Conservation (phyloP, 2,113 vertebrate genomes). For the Mustela nigripes region DNA sequence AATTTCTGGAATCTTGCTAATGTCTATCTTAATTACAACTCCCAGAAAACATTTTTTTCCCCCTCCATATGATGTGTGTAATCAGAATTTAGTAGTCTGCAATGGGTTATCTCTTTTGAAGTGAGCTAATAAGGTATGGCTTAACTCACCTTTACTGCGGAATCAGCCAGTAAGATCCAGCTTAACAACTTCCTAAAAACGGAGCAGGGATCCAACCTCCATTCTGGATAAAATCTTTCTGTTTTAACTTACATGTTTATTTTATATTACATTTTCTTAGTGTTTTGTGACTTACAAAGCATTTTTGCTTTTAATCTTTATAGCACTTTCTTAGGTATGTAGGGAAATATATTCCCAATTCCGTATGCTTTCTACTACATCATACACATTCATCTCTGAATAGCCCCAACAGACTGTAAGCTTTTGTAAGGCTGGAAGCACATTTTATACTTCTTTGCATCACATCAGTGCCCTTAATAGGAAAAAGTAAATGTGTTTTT, state of each 20-base stretch:
- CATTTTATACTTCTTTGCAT: slow-evolving; percentile 61
- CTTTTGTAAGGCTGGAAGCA: slow-evolving; percentile 65
- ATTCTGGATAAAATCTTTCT: slow-evolving; percentile 53
- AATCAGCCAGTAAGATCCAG: neutral
- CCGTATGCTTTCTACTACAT: slow-evolving; percentile 28
- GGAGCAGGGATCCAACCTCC: neutral
- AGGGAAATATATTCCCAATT: slow-evolving; percentile 48
- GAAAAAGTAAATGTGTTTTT: slow-evolving; percentile 70
- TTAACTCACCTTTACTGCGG: neutral
- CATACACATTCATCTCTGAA: slow-evolving; percentile 60
- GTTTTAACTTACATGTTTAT: slow-evolving; percentile 58
- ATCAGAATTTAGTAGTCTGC: neutral
- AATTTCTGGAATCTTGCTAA: slow-evolving; percentile 38
- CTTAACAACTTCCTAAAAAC: neutral
- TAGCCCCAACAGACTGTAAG: neutral
- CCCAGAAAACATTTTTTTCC: neutral
- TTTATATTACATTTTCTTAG: slow-evolving; percentile 61
- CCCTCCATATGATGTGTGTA: neutral
- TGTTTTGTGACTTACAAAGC: slow-evolving; percentile 51
- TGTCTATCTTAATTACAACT: slow-evolving; percentile 32
- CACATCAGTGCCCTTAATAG: slow-evolving; percentile 63
- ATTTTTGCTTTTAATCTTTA: slow-evolving; percentile 54
- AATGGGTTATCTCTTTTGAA: neutral
- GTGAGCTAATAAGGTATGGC: neutral
- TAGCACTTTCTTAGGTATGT: slow-evolving; percentile 29